Evolutionary conservation across 2,797 vertebrate species (phyloP).

Genomic region (Danio tinwini): DNA sequence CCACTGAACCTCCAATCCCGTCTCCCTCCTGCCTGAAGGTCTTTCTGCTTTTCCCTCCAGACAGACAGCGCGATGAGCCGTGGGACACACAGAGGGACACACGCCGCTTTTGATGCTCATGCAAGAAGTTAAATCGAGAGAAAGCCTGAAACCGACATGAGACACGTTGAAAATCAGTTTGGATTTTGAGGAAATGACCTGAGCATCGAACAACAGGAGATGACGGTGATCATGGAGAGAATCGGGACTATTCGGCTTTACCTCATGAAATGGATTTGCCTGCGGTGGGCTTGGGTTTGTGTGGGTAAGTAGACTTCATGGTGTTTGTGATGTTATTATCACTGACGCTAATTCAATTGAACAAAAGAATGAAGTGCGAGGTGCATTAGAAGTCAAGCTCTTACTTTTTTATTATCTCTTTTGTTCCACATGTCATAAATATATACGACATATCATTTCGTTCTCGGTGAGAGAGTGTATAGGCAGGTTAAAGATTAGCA

Average conservation of each 20-base stretch:
- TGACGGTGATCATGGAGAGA: conserved; percentile 54
- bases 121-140: background rate
- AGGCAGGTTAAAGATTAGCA: background rate
- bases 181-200: conserved; percentile 58
- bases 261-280: conserved; percentile 58
- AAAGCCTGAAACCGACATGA: conserved; percentile 11
- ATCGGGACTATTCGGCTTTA: conserved; percentile 51
- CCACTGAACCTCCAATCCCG: conserved; percentile 35
- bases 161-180: conserved; percentile 36
- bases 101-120: conserved; percentile 3
- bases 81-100: conserved; percentile 3
- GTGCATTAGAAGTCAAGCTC: background rate
- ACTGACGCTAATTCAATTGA: background rate
- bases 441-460: background rate
- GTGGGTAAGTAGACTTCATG: conserved; percentile 61
- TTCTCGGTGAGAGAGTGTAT: too few relatives aligned
- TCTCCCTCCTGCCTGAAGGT: conserved; percentile 22
- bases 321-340: background rate
- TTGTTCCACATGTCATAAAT: background rate
- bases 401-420: background rate
- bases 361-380: background rate
- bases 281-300: conserved; percentile 63
- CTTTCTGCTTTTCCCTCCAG: background rate
- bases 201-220: conserved; percentile 32
- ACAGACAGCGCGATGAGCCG: background rate